Conservation (phyloP, 1,140 invertebrate species). For the Sinella curviseta region DNA sequence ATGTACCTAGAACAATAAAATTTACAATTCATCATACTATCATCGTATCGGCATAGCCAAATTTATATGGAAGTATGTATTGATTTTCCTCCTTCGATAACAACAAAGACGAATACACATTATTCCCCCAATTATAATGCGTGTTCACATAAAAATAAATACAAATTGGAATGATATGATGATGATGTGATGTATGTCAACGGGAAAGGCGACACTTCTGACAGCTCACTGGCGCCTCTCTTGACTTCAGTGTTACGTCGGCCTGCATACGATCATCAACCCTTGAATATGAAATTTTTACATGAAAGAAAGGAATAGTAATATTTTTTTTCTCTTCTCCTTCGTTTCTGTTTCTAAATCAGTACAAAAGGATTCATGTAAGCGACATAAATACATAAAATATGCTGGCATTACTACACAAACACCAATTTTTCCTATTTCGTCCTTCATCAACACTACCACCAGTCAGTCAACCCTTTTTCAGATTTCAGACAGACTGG, state of each 20-base stretch:
- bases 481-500: too few relatives aligned
- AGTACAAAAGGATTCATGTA: background rate
- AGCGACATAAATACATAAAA: background rate
- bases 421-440: too few relatives aligned
- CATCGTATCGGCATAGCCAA: too few relatives aligned
- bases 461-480: too few relatives aligned
- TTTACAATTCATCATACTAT: background rate
- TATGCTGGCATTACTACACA: background rate
- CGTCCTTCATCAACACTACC: too few relatives aligned
- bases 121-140: background rate
- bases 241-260: background rate
- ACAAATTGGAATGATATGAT: background rate
- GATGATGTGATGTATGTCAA: constrained; percentile 13
- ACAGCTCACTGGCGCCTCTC: constrained; percentile 15
- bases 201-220: constrained; percentile 17
- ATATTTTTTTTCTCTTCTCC: background rate
- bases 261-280: background rate
- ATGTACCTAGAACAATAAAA: too few relatives aligned
- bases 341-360: background rate
- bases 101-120: background rate
- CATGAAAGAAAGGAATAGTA: background rate
- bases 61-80: too few relatives aligned
- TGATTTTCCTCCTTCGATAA: background rate
- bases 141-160: background rate
- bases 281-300: background rate